Base-by-base conservation (phyloP, 2,113 vertebrate genomes). In the Hippotragus niger region DNA sequence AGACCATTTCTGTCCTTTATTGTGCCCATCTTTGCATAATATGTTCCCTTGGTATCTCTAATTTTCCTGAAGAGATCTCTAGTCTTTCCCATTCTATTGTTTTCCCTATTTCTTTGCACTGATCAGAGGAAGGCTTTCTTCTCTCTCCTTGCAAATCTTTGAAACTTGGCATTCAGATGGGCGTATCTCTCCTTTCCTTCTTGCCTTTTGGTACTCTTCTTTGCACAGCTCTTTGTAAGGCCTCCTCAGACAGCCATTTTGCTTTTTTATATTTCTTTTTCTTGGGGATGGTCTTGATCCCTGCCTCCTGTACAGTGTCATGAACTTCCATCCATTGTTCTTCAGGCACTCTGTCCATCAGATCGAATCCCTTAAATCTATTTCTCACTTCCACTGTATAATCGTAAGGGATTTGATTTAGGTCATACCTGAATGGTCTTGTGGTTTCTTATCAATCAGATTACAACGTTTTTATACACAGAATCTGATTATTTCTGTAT, bases 401-500 rank as follows among this genome's bases (percentile, higher is more conserved):
- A 64, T 64, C 7, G 1, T 64, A 64, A 64, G 33, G 62, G 33
- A 64, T 64, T 64, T n/a, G 16, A 64, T n/a, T 64, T 64, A 64
- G 62, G 62, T 64, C 62, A n/a, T n/a, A n/a, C 16, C 33, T n/a
- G 62, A 64, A 64, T 64, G 16, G 33, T 76, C 36, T 23, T 0
- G 60, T 43, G 40, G 40, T 45, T 74, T 67, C 29, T 16, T 25
- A 6, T 11, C 40, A 43, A 27, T 27, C 36, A 15, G 10, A 15
- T 25, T 4, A 29, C 0, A 4, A 7, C 0, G 0, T 36, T 53
- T 58, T 27, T 19, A 12, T 43, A 3, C 6, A 64, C 33, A 16
- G n/a, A 60, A 40, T 23, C 47, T 31, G 5, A 7, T 10, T 6
- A 33, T 27, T 47, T 27, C 36, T 36, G 9, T 11, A 4, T 14